Conservation (phyloP, 2,113 vertebrate species). For the Oophaga pumilio region DNA sequence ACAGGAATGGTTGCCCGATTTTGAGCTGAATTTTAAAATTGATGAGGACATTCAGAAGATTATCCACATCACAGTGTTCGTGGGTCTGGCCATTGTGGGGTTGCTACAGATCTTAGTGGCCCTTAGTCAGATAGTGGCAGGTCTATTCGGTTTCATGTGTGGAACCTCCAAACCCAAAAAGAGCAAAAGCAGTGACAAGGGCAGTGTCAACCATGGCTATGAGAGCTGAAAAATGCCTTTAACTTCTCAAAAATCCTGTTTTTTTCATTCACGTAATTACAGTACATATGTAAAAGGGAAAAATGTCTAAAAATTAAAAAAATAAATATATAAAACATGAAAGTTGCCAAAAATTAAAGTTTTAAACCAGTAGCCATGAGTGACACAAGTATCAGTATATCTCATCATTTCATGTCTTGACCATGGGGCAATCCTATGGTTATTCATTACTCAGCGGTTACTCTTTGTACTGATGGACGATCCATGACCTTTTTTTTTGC, state of each 20-base stretch:
- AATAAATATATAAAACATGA: neutral
- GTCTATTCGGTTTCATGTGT: constrained; percentile 65
- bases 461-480: no score
- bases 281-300: neutral
- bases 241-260: neutral
- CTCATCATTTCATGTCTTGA: no score
- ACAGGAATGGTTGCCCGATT: neutral
- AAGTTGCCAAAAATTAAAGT: neutral
- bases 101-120: constrained; percentile 61
- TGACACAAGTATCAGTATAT: no score
- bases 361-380: neutral
- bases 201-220: neutral
- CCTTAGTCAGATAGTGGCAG: constrained; percentile 64
- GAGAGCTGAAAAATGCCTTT: neutral
- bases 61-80: constrained; percentile 63
- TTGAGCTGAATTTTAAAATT: neutral
- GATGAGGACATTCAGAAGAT: constrained; percentile 49
- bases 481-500: no score
- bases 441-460: no score
- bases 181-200: neutral
- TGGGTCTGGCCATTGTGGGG: constrained; percentile 60
- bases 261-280: neutral
- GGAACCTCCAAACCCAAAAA: constrained; percentile 57
- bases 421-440: no score
- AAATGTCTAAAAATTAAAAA: neutral